Evolutionary conservation across 2,113 vertebrate species (phyloP).

Genomic region (Actenoides lindsayi): DNA sequence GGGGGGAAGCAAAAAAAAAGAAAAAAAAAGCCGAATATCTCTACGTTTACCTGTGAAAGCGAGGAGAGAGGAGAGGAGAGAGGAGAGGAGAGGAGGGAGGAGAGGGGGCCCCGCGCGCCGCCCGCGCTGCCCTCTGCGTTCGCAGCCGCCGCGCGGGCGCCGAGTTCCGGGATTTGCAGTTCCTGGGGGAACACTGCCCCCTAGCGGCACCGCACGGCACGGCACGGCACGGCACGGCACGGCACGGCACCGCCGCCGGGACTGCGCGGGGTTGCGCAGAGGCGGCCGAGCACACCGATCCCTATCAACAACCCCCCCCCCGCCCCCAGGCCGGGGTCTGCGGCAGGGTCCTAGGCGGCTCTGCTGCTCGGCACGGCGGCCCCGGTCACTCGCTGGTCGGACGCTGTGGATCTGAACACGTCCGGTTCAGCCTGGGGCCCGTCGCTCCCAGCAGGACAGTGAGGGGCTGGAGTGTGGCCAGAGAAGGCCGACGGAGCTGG

Average conservation of each 20-base stretch:
- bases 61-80: no score
- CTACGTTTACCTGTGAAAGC: accelerated
- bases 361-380: accelerated
- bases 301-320: no score
- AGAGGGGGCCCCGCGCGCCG: background rate
- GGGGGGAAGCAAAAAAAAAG: no score
- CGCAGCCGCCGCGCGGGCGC: no score
- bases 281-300: no score
- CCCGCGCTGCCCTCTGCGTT: background rate
- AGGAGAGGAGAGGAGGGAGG: no score
- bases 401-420: background rate
- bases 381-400: no score
- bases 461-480: background rate
- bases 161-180: no score
- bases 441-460: no score
- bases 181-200: slow-evolving; percentile 71
- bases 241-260: background rate
- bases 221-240: no score
- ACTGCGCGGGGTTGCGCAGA: no score
- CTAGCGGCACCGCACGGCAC: background rate
- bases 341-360: background rate
- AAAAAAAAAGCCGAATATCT: background rate
- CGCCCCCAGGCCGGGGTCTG: no score
- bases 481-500: background rate
- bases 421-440: background rate